A percentile compares a stretch with the other conserved stretches of the same genome.
Evolutionary conservation across 2,113 vertebrate species (phyloP).

Genomic region (Rhipidura dahli): DNA sequence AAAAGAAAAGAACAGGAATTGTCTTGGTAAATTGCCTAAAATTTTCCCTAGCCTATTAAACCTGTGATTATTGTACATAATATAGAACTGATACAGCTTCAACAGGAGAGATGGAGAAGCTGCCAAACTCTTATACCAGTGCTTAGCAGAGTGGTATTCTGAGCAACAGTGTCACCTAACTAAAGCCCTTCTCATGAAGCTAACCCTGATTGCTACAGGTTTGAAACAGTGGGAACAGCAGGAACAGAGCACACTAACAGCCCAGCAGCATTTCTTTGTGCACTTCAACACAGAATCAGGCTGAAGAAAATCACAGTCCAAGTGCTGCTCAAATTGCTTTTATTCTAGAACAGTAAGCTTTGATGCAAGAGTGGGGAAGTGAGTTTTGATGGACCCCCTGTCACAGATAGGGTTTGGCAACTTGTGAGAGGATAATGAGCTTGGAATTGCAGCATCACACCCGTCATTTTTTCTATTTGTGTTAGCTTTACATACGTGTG

Average conservation of each 20-base stretch:
- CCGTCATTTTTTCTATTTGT: not conserved
- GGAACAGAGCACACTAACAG: not conserved
- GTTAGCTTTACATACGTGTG: not conserved
- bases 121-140: not conserved
- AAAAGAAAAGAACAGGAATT: not conserved
- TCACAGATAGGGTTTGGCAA: not conserved
- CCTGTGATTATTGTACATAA: not conserved
- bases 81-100: not conserved
- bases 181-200: not conserved
- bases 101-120: not conserved
- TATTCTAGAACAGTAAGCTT: not conserved
- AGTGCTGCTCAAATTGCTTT: not conserved
- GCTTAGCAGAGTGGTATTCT: not conserved
- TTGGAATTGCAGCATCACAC: not conserved
- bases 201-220: not conserved
- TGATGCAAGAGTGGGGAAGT: not conserved
- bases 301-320: not conserved
- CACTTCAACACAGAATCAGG: not conserved
- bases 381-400: not conserved
- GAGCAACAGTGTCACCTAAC: not conserved
- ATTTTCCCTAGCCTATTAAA: not conserved
- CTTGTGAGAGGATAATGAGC: not conserved
- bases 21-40: not conserved
- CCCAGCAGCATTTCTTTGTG: not conserved
- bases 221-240: not conserved